A percentile compares a stretch with the other conserved stretches of the same genome.
phyloP scores from a whole-genome alignment of 37 sponge, comb jelly and placozoan genomes.

The Crambe crambe region DNA sequence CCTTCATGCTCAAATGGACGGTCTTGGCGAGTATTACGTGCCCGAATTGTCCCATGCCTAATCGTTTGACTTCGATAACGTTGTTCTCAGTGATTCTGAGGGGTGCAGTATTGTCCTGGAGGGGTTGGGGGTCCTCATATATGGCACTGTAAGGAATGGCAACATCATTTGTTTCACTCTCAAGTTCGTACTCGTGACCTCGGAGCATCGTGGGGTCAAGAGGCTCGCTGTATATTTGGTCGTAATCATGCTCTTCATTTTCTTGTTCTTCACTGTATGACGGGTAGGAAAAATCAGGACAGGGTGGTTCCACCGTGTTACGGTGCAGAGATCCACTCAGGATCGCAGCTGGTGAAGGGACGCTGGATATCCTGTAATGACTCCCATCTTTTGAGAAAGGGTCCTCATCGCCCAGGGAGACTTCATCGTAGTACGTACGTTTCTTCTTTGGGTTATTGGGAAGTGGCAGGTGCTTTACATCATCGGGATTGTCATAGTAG shows the following conservation, averaged over 20 bases:
- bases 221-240: conserved; percentile 72
- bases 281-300: conserved; percentile 58
- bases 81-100: conserved; percentile 39
- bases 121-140: conserved; percentile 57
- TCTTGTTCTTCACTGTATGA: conserved; percentile 26
- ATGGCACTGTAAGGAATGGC: conserved; percentile 70
- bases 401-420: background rate
- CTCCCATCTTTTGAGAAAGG: background rate
- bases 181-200: conserved; percentile 20
- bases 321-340: conserved; percentile 59
- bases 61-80: conserved; percentile 49
- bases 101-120: background rate
- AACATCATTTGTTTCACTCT: background rate
- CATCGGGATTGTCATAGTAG: conserved; percentile 61
- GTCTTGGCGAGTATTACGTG: conserved; percentile 69
- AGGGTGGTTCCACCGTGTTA: conserved; percentile 3
- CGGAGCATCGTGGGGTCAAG: conserved; percentile 59
- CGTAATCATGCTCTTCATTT: conserved; percentile 37
- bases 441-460: background rate
- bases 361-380: conserved; percentile 20
- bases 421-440: conserved; percentile 47
- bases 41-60: conserved; percentile 83
- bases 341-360: conserved; percentile 57
- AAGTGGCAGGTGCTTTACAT: conserved; percentile 5
- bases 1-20: conserved; percentile 45